Base-by-base conservation (phyloP, 2,113 vertebrate species). In the Cheilinus undulatus region DNA sequence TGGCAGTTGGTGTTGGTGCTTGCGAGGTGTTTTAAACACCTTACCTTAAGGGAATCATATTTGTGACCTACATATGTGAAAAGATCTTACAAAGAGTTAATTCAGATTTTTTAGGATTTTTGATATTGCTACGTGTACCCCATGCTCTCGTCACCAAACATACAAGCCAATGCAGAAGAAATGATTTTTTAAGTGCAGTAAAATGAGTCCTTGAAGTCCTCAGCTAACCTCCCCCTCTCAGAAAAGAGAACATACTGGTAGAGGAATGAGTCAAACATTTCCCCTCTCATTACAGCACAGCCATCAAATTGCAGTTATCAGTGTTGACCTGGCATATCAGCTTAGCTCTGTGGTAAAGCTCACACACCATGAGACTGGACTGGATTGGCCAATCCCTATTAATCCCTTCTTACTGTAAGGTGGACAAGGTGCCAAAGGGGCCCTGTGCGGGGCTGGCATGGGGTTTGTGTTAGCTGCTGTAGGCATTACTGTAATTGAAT, bases 331-430 rank as follows among this genome's bases (percentile, higher is more conserved):
- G 74, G 72, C 62, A 83, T 53, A 76, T 90, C 64, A 85, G 64
- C 40, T 87, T 75, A 84, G 62, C 62, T 73, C 57, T 27, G 78
- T 72, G 72, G 72, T 85, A 84, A 85, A 84, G 73, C 84, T 78
- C 80, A 75, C 82, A 80, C 80, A 81, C 88, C 75, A 68, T 86
- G 78, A 81, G 77, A 77, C 83, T 58, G 76, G 72, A 65, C 73
- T 43, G 87, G 69, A 89, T 92, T 88, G 72, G 78, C 77, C 87
- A 90, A 88, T 92, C 88, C 82, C 65, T 56, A 78, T 76, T 93
- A 93, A 93, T 91, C 91, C 87, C 82, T 52, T 72, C 66, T 91
- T 86, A 92, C 76, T 84, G 82, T 82, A 73, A 70, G 73, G 62
- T 59, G 66, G 73, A 85, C 60, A 46, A 65, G 57, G 69, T 85